Base-by-base conservation (phyloP, 23 tunicate genomes). In the Trididemnum clinides region DNA sequence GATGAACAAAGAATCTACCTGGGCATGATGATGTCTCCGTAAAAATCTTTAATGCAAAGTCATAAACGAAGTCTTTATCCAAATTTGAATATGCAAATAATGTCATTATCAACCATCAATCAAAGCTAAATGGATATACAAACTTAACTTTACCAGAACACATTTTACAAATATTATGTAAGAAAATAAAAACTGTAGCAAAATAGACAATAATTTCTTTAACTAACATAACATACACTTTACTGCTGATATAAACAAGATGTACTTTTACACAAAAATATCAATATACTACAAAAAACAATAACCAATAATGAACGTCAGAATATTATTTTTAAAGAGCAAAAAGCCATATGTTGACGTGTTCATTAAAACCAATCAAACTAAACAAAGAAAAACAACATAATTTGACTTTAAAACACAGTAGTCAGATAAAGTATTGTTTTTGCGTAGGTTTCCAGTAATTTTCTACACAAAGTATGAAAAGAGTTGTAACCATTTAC, bases 31-130 rank as follows among this genome's bases (percentile, higher is more conserved):
- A 2, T 18, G 57, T 19, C 7, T 38, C 57, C 3, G 33, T 28
- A 26, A 73, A 73, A 3, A 10, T 2, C 57, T 36, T 38, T 28
- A 73, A 36, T 73, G 80, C 57, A 38, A 36, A 38, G 38, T 73
- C 80, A 29, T 39, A 37, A 7, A 73, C 26, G 57, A 36, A 73
- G 22, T 73, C 57, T 23, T 38, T 73, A 37, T 73, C 80, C 80
- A 73, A 19, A 2, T 73, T 38, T 29, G 4, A 30, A 66, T 31
- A 28, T 5, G 25, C 66, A 19, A 59, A 59, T 19, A 10, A 44
- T 44, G 10, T n/a, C n/a, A n/a, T n/a, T n/a, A n/a, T n/a, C n/a
- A n/a, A n/a, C n/a, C n/a, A n/a, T n/a, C n/a, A n/a, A n/a, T n/a
- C n/a, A n/a, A n/a, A n/a, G n/a, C n/a, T n/a, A n/a, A n/a, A n/a